Evolutionary conservation across 2,797 vertebrate species (phyloP).

Genomic region (Oreochromis grahami): DNA sequence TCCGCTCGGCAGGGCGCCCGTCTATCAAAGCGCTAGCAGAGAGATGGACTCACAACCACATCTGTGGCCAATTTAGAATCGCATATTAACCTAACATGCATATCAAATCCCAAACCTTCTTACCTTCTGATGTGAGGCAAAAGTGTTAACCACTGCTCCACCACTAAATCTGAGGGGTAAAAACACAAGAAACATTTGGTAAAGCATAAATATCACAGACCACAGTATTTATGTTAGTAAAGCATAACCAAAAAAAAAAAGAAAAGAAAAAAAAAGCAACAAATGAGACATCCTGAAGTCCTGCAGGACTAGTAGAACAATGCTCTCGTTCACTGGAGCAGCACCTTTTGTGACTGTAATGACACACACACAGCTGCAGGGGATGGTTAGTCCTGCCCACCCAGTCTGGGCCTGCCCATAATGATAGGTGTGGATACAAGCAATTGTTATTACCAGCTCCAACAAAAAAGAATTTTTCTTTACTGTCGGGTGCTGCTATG

Average conservation of each 20-base stretch:
- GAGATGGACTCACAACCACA: background rate
- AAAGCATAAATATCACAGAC: background rate
- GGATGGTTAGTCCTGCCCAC: background rate
- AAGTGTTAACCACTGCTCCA: background rate
- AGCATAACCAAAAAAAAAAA: background rate
- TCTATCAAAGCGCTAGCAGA: background rate
- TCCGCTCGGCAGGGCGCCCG: background rate
- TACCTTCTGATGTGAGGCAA: background rate
- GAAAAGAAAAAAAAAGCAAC: background rate
- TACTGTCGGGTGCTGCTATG: background rate
- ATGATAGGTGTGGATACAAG: background rate
- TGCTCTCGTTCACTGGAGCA: background rate
- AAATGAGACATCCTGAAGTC: background rate
- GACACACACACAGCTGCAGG: background rate
- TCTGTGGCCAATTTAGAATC: background rate
- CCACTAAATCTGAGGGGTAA: background rate
- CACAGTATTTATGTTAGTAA: background rate
- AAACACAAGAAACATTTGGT: background rate
- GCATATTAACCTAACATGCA: background rate
- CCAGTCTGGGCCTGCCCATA: background rate
- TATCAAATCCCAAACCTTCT: background rate
- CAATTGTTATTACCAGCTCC: conserved; percentile 7
- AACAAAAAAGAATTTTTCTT: conserved; percentile 1
- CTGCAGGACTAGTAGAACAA: background rate
- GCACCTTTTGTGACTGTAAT: background rate